These are phyloP conservation scores for Gallinago undulata DNA, from an alignment of 2,113 vertebrate species.

Conservation along the genomic window DNA sequence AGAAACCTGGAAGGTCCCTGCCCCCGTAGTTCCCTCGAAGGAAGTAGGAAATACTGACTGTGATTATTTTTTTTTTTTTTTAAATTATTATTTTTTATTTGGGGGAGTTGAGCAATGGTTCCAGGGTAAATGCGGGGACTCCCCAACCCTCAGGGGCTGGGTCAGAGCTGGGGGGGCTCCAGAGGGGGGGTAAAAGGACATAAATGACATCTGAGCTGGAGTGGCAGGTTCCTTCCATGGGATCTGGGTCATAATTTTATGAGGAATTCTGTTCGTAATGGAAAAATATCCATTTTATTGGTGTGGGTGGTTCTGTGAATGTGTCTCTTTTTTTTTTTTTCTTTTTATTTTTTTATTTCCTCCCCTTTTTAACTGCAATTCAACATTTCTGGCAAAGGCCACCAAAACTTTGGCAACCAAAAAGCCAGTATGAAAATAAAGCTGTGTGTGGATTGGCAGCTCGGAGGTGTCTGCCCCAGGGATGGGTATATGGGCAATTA, in stretches of 20 bases:
- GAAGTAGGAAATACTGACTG: fast-evolving
- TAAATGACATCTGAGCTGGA: neutral
- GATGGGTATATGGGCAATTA: neutral
- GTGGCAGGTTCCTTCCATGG: too few relatives aligned
- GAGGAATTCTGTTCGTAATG: neutral
- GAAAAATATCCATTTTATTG: neutral
- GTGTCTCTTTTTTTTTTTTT: too few relatives aligned
- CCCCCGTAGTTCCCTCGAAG: fast-evolving
- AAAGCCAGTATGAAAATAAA: neutral
- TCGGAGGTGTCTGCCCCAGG: neutral
- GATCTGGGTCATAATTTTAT: neutral
- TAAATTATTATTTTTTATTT: neutral
- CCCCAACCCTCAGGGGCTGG: neutral
- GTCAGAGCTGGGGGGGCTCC: neutral
- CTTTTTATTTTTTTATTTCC: neutral
- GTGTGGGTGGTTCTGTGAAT: neutral
- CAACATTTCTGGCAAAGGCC: neutral
- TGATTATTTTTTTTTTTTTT: neutral
- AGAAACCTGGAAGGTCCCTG: neutral
- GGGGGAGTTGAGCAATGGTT: fast-evolving
- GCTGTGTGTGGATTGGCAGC: fast-evolving
- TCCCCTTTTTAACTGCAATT: neutral
- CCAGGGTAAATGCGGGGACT: fast-evolving
- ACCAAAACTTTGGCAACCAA: neutral
- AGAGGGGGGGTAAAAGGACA: too few relatives aligned